Conservation (phyloP, 2,888 invertebrate genomes). For the Acanthosoma haemorrhoidale region DNA sequence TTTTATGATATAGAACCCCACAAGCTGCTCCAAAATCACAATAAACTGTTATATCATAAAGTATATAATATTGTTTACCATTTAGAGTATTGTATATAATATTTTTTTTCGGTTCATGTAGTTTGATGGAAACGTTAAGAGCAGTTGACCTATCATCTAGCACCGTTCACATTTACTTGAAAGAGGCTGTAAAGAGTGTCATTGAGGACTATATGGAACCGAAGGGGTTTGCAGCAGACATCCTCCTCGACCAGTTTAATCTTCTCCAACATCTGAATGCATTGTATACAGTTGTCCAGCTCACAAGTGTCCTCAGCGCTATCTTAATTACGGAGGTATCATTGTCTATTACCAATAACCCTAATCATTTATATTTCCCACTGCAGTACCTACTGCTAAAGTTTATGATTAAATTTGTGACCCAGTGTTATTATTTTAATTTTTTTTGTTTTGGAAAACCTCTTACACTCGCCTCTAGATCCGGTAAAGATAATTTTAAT, state of each 20-base stretch:
- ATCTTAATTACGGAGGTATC: constrained; percentile 8
- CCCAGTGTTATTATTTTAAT: too few relatives aligned
- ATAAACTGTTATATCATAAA: not conserved
- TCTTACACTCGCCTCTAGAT: too few relatives aligned
- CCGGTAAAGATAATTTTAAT: too few relatives aligned
- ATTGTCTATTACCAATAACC: too few relatives aligned
- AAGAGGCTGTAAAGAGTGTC: not conserved
- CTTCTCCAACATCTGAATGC: constrained; percentile 31
- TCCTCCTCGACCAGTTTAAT: constrained; percentile 28
- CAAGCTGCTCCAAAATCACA: not conserved
- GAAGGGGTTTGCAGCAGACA: constrained; percentile 32
- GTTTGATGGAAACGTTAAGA: constrained; percentile 29
- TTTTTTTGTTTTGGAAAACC: too few relatives aligned
- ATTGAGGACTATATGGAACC: constrained; percentile 34
- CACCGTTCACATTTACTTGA: constrained; percentile 4
- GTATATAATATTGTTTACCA: not conserved
- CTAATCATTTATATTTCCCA: too few relatives aligned
- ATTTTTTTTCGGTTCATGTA: constrained; percentile 1
- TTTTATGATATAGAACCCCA: not conserved
- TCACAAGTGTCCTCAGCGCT: not conserved
- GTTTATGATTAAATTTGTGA: too few relatives aligned
- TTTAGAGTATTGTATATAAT: not conserved
- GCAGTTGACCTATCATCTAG: constrained; percentile 13
- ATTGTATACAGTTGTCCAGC: not conserved
- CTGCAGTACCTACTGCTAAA: too few relatives aligned